These are phyloP conservation scores for Heliconius melpomene DNA, from an alignment of 1,140 invertebrate species.

Conservation along the genomic window DNA sequence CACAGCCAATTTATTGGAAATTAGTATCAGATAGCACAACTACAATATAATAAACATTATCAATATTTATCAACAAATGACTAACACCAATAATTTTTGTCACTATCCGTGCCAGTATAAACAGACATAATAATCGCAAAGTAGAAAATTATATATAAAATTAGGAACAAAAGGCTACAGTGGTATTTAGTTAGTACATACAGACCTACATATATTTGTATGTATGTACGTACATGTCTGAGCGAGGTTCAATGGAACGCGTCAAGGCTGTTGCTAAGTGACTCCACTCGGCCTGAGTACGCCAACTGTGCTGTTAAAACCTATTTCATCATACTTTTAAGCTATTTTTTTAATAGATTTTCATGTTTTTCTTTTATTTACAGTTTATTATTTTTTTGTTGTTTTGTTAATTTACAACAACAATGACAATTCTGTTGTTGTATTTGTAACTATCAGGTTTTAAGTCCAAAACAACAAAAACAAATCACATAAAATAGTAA, in stretches of 20 bases:
- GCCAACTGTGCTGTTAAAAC: conserved; percentile 10
- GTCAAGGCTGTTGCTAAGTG: conserved; percentile 53
- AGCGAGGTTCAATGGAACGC: conserved; percentile 49
- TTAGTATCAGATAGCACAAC: too few relatives aligned
- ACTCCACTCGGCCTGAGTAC: conserved; percentile 26
- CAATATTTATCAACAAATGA: too few relatives aligned
- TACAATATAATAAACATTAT: too few relatives aligned
- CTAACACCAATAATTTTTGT: too few relatives aligned
- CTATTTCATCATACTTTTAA: conserved; percentile 3
- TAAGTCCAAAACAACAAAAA: too few relatives aligned
- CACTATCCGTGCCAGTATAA: not conserved
- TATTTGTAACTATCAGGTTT: too few relatives aligned
- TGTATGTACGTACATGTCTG: conserved; percentile 15
- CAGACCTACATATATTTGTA: not conserved
- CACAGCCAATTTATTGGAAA: too few relatives aligned
- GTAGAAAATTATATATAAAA: conserved; percentile 7
- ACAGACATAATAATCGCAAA: not conserved
- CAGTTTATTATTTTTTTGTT: not conserved
- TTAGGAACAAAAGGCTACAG: conserved; percentile 13
- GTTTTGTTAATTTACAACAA: not conserved
- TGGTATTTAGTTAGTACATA: conserved; percentile 2
- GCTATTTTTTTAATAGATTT: not conserved
- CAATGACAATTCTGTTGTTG: too few relatives aligned
- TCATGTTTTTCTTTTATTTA: not conserved
- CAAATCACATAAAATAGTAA: too few relatives aligned